Percentiles rank a stretch among this genome's conserved stretches.
phyloP scores from a whole-genome alignment of 64 coral and sea anemone species.

The Stichodactyla mertensii region DNA sequence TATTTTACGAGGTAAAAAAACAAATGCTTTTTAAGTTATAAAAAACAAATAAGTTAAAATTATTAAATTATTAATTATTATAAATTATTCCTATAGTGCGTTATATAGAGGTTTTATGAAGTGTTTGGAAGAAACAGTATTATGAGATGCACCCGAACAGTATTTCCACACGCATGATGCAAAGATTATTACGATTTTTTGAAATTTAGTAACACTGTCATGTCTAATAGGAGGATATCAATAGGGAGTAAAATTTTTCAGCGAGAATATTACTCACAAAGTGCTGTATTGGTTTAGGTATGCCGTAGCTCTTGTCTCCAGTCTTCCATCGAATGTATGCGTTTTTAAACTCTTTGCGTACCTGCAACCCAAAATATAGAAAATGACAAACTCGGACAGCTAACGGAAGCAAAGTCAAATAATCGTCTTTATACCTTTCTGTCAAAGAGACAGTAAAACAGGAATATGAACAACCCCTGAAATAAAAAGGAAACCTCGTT shows the following conservation, averaged over 20 bases:
- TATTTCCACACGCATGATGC: too few relatives aligned
- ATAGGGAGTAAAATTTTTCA: neutral
- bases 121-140: too few relatives aligned
- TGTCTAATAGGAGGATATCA: too few relatives aligned
- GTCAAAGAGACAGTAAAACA: conserved; percentile 90
- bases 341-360: conserved; percentile 89
- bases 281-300: conserved; percentile 64
- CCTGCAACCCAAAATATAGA: conserved; percentile 30
- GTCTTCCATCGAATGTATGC: conserved; percentile 97
- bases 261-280: conserved; percentile 71
- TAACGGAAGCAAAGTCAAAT: neutral
- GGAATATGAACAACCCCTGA: conserved; percentile 82
- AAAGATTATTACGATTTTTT: too few relatives aligned
- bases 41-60: too few relatives aligned
- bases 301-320: conserved; percentile 91
- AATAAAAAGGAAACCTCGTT: conserved; percentile 25
- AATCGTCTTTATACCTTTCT: conserved; percentile 48
- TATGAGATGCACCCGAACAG: too few relatives aligned
- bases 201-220: too few relatives aligned
- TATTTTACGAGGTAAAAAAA: too few relatives aligned
- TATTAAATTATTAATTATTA: too few relatives aligned
- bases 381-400: neutral
- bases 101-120: too few relatives aligned
- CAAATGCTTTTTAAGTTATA: too few relatives aligned
- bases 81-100: too few relatives aligned